These are phyloP conservation scores for Melierax canorus DNA, from an alignment of 2,113 vertebrate species.

Conservation along the genomic window DNA sequence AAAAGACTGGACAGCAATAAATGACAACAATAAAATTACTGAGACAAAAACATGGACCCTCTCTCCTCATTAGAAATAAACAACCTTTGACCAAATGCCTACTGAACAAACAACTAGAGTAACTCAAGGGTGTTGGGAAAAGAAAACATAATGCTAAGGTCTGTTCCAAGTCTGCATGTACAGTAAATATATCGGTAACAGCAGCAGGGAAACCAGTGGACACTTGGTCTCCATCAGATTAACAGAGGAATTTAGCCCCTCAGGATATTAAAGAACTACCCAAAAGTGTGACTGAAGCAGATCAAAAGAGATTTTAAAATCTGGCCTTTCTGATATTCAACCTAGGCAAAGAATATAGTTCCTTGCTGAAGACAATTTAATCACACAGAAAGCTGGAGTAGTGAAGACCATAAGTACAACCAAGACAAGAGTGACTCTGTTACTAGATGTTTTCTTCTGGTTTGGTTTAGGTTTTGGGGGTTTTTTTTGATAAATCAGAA, in stretches of 20 bases:
- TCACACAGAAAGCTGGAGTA: not conserved
- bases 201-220: not conserved
- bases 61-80: not conserved
- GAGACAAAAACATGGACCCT: not conserved
- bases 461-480: too few species aligned
- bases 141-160: not conserved
- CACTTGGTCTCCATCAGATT: not conserved
- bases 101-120: not conserved
- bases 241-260: not conserved
- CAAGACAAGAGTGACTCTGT: fast-evolving
- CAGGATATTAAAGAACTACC: not conserved
- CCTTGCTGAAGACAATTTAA: not conserved
- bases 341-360: not conserved
- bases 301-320: not conserved
- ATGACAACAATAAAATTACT: not conserved
- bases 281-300: not conserved
- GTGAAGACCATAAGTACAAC: not conserved
- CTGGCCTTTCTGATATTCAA: not conserved
- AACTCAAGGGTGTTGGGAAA: not conserved
- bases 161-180: not conserved
- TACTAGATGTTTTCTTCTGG: not conserved
- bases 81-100: not conserved
- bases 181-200: not conserved
- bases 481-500: not conserved
- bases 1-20: not conserved